Evolutionary conservation across 2,797 vertebrate genomes (phyloP).

Genomic region (Staurois parvus): DNA sequence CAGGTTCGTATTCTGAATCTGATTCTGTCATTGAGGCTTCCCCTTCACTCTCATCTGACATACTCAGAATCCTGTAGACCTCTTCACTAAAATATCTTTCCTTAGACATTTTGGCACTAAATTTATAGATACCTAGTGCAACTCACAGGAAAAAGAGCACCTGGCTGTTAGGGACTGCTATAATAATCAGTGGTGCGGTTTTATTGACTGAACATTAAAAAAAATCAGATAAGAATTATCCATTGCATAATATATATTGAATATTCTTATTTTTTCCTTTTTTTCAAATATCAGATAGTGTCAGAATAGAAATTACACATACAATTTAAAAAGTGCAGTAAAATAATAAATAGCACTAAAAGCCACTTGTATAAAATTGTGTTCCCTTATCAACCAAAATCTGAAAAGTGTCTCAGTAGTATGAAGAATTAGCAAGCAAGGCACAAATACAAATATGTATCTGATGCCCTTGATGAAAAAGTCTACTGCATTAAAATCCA

Average conservation of each 20-base stretch:
- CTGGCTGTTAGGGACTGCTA: too few relatives aligned
- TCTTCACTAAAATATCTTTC: too few relatives aligned
- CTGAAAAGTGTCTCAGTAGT: constrained; percentile 77
- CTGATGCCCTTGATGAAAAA: constrained; percentile 76
- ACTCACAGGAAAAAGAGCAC: too few relatives aligned
- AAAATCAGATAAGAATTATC: constrained; percentile 89
- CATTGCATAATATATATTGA: constrained; percentile 95
- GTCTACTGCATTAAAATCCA: too few relatives aligned
- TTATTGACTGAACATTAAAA: constrained; percentile 92
- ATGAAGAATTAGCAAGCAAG: constrained; percentile 86
- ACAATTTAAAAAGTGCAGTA: constrained; percentile 89
- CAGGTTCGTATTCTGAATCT: too few relatives aligned
- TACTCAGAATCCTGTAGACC: too few relatives aligned
- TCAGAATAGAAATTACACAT: constrained; percentile 89
- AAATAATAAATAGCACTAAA: constrained; percentile 92
- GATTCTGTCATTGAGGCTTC: too few relatives aligned
- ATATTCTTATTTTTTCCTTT: constrained; percentile 68
- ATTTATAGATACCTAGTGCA: too few relatives aligned
- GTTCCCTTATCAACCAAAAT: constrained; percentile 84
- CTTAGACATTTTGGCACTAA: too few relatives aligned
- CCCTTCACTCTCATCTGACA: too few relatives aligned
- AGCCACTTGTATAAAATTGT: constrained; percentile 94
- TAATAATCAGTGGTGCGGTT: constrained; percentile 97
- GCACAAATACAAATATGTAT: constrained; percentile 90
- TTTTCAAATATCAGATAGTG: constrained; percentile 81